These are phyloP conservation scores for Chloroceryle amazona DNA, from an alignment of 2,797 vertebrate species.

Conservation along the genomic window DNA sequence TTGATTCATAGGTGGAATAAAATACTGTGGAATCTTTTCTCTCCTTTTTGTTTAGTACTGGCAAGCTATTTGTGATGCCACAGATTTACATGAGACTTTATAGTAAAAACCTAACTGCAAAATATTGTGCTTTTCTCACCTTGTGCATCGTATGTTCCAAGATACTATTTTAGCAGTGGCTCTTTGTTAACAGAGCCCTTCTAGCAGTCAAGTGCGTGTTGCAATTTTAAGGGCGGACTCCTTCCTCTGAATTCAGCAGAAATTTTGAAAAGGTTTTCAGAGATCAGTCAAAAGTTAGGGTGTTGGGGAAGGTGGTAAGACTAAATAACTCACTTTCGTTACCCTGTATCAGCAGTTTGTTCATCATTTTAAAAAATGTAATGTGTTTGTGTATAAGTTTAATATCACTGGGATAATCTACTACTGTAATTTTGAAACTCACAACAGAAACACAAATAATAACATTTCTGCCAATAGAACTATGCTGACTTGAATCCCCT, in stretches of 20 bases:
- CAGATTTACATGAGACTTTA: background rate
- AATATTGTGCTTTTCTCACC: background rate
- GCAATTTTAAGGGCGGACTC: background rate
- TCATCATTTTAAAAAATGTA: background rate
- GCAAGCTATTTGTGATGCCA: background rate
- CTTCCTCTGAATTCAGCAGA: background rate
- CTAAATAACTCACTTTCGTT: background rate
- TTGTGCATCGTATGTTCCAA: background rate
- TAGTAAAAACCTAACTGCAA: background rate
- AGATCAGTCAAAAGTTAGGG: background rate
- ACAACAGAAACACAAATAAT: background rate
- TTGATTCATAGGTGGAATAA: background rate
- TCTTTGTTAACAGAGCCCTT: background rate
- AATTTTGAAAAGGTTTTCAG: background rate
- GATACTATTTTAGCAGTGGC: background rate
- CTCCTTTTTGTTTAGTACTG: background rate
- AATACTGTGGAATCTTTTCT: background rate
- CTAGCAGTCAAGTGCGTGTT: background rate
- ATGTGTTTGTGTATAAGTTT: background rate
- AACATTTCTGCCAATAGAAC: background rate
- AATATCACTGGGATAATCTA: background rate
- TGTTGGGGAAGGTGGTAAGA: background rate
- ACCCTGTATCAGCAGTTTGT: background rate
- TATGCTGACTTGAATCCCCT: background rate
- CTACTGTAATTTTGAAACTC: background rate